Conservation (phyloP, 1,140 invertebrate species). For the Muscidifurax raptorellus region DNA sequence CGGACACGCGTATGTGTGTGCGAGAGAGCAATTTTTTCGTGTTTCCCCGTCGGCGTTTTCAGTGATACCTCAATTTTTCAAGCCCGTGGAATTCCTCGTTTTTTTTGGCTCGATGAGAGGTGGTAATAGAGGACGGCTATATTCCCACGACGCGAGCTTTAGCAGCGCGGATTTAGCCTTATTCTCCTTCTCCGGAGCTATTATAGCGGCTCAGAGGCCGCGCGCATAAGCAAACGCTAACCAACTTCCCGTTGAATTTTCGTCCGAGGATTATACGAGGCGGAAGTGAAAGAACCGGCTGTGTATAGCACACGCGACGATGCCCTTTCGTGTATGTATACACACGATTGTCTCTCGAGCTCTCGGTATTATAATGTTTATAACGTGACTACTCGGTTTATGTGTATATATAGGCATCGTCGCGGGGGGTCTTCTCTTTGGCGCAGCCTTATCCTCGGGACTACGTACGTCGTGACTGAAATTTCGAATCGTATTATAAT, state of each 20-base stretch:
- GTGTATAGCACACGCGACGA: background rate
- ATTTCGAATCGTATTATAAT: background rate
- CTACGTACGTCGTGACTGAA: constrained; percentile 27
- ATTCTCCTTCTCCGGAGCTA: background rate
- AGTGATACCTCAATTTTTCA: constrained; percentile 31
- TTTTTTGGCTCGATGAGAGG: background rate
- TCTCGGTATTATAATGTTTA: constrained; percentile 28
- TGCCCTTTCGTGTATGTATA: background rate
- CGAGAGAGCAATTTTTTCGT: background rate
- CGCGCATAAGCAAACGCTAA: background rate
- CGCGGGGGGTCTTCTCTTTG: background rate
- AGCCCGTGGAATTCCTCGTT: background rate
- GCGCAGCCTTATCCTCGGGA: background rate
- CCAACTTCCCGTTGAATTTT: constrained; percentile 6
- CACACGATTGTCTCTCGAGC: constrained; percentile 10
- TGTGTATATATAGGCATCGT: no score
- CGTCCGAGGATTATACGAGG: constrained; percentile 3
- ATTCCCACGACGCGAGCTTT: background rate
- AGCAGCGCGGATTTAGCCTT: background rate
- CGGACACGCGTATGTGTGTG: background rate
- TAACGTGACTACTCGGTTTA: background rate
- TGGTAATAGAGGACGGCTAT: background rate
- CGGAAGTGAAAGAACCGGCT: background rate
- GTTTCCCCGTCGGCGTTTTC: background rate
- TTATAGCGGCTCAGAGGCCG: background rate